Percentiles rank a stretch among this genome's conserved stretches.
phyloP scores from a whole-genome alignment of 2,113 vertebrate genomes.

The Tyrannus savana region DNA sequence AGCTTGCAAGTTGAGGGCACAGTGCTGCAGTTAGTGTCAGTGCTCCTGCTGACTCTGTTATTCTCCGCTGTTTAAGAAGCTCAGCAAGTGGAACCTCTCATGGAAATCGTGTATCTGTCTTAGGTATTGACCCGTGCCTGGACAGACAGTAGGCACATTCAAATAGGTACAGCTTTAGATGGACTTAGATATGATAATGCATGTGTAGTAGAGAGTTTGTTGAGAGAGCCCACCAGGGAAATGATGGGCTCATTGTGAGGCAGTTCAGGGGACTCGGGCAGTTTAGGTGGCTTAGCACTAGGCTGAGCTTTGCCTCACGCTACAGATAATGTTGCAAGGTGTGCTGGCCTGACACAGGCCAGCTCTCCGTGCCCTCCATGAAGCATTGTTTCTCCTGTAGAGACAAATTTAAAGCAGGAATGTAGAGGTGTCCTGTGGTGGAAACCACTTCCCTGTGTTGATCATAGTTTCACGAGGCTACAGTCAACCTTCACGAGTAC shows the following conservation, averaged over 20 bases:
- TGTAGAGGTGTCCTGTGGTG: background rate
- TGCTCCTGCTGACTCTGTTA: background rate
- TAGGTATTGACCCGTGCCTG: rapidly evolving
- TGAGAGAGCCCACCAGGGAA: background rate
- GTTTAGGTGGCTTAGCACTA: background rate
- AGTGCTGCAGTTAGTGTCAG: background rate
- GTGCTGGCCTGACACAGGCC: background rate
- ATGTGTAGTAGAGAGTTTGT: background rate
- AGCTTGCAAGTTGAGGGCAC: background rate
- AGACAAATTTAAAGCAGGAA: background rate
- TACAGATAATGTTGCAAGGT: background rate
- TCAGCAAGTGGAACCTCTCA: background rate
- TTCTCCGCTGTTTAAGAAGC: background rate
- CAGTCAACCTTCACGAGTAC: background rate
- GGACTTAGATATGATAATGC: background rate
- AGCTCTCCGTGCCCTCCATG: too few relatives aligned
- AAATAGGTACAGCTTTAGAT: background rate
- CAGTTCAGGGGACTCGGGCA: background rate
- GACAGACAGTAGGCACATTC: background rate
- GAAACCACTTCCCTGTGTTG: background rate
- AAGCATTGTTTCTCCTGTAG: background rate
- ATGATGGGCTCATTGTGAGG: rapidly evolving
- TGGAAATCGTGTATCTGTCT: rapidly evolving
- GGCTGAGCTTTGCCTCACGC: background rate
- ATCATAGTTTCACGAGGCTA: background rate